Evolutionary conservation across 2,113 vertebrate species (phyloP), one percentile per base, ranked within the genome.

Genomic region (Seriola rivoliana): DNA sequence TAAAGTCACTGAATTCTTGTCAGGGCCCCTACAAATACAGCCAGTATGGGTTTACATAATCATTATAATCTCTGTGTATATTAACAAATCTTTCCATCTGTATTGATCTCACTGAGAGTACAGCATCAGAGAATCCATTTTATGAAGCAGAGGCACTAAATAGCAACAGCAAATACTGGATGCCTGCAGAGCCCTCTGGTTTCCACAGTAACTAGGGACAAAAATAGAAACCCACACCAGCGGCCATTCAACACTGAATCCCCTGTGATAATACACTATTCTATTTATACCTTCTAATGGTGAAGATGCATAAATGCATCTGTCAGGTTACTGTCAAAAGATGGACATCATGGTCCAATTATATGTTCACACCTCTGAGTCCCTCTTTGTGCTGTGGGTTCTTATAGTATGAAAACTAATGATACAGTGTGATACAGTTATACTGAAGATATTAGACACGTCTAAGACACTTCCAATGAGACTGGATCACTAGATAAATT

Each of bases 121-220:
- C 63, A 57, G 42, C 19, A 63, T 63, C 9, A 17, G 60, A 12
- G 73, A 78, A 80, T 90, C 23, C 65, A 73, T 86, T 82, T 90
- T 25, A 84, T 85, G 79, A 91, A 89, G 85, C 78, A 80, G 80
- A 81, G 77, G 64, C 84, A 87, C 85, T 88, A 88, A 93, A 93
- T 85, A 90, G 88, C 82, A 85, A 85, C 89, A 85, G 82, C 74
- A 88, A 94, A 91, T 80, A 72, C 77, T 65, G 82, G 84, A 90
- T 91, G 88, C 91, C 80, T 91, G 88, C 88, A 90, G 87, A 91
- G 88, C 85, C 60, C 86, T 85, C 74, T 88, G 84, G 95, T 96
- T 95, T 95, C 95, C 95, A 95, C 93, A 93, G 95, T 93, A 95
- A 96, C 95, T 80, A 73, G 50, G 65, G 81, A 88, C 90, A 90